phyloP scores from a whole-genome alignment of 2,888 invertebrate genomes.

The Dasysyrphus albostriatus region DNA sequence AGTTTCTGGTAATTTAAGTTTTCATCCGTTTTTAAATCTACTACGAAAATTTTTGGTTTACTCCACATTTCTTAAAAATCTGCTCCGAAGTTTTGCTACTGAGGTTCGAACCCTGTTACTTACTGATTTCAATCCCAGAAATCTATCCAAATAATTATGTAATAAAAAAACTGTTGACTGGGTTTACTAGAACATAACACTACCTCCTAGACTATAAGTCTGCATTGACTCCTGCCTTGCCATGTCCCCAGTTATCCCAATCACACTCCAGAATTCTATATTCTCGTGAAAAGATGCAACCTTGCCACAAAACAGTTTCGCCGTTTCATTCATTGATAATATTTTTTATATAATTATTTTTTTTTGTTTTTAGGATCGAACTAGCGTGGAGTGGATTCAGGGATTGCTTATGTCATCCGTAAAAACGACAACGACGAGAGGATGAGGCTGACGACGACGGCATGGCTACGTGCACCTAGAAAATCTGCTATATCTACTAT shows the following conservation, averaged over 20 bases:
- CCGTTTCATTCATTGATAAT: slow-evolving; percentile 62
- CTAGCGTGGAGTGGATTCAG: not conserved
- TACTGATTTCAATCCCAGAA: too few relatives aligned
- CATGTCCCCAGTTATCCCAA: not conserved
- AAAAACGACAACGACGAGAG: not conserved
- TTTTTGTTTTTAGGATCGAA: not conserved
- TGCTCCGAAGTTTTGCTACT: too few relatives aligned
- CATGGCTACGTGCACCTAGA: slow-evolving; percentile 23
- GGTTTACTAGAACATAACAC: not conserved
- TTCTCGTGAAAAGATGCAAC: not conserved
- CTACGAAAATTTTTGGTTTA: too few relatives aligned
- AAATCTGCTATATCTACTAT: slow-evolving; percentile 1
- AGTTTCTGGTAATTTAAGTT: too few relatives aligned
- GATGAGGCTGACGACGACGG: slow-evolving; percentile 3
- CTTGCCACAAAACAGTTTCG: slow-evolving; percentile 23
- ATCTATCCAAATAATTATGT: too few relatives aligned
- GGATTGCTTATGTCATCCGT: not conserved
- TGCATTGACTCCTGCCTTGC: not conserved
- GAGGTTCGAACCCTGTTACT: too few relatives aligned
- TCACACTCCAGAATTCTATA: not conserved
- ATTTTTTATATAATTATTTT: slow-evolving; percentile 43
- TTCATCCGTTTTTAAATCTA: too few relatives aligned
- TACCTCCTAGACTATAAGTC: not conserved
- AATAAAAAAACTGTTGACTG: too few relatives aligned
- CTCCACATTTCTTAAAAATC: too few relatives aligned